Conservation (phyloP, 1,140 invertebrate genomes). For the Drosophila elegans region DNA sequence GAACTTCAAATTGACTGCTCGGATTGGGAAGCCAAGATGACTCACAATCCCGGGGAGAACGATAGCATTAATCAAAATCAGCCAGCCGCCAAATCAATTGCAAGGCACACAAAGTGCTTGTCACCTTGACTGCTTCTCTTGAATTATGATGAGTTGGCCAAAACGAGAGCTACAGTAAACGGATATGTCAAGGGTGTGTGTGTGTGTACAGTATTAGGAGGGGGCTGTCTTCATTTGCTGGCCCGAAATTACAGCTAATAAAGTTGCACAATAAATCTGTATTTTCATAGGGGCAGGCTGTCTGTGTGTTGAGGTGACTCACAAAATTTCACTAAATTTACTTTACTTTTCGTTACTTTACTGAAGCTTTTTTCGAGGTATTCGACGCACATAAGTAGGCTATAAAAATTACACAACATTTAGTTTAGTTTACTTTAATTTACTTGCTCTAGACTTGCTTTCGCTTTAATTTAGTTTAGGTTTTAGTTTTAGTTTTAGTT, state of each 20-base stretch:
- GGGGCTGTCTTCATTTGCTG: slow-evolving; percentile 49
- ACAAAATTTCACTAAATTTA: slow-evolving; percentile 70
- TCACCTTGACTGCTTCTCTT: slow-evolving; percentile 54
- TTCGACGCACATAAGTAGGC: slow-evolving; percentile 53
- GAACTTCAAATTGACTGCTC: slow-evolving; percentile 41
- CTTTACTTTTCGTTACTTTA: slow-evolving; percentile 47
- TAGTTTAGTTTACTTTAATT: slow-evolving; percentile 54
- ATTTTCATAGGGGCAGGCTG: neutral
- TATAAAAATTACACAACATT: slow-evolving; percentile 81
- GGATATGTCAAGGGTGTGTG: slow-evolving; percentile 47
- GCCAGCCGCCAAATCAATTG: slow-evolving; percentile 51
- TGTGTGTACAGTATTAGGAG: slow-evolving; percentile 11
- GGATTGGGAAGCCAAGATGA: slow-evolving; percentile 3
- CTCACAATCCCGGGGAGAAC: neutral
- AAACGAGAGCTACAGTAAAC: slow-evolving; percentile 18
- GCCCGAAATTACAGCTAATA: slow-evolving; percentile 62
- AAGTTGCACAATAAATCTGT: slow-evolving; percentile 40
- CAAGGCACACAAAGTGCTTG: slow-evolving; percentile 55
- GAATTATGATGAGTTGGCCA: slow-evolving; percentile 71
- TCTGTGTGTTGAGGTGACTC: slow-evolving; percentile 11
- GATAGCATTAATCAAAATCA: slow-evolving; percentile 67
- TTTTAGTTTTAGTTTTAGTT: slow-evolving; percentile 24
- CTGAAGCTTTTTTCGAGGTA: slow-evolving; percentile 71
- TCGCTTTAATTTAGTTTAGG: slow-evolving; percentile 34
- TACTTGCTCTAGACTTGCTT: slow-evolving; percentile 61